A percentile compares a stretch with the other conserved stretches of the same genome.
phyloP scores from a whole-genome alignment of 2,113 vertebrate genomes.

The Triplophysa siluroides region DNA sequence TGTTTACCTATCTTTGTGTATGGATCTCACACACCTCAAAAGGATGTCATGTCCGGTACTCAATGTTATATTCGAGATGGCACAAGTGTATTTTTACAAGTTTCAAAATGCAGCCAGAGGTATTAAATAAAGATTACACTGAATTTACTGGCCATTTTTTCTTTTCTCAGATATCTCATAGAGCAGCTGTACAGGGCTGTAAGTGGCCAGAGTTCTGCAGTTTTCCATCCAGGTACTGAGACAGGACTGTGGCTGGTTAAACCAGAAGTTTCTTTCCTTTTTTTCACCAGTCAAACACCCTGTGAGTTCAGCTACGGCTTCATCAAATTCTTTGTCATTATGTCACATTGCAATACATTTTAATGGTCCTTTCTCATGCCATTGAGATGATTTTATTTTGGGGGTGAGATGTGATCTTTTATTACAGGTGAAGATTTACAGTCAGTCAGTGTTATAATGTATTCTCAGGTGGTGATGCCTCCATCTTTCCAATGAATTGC shows the following conservation, averaged over 20 bases:
- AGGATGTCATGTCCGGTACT: conserved; percentile 17
- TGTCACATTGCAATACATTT: too few species aligned
- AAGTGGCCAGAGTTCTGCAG: conserved; percentile 62
- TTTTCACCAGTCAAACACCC: conserved; percentile 94
- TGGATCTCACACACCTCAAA: not conserved
- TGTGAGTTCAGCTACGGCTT: conserved; percentile 76
- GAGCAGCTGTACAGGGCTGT: conserved; percentile 79
- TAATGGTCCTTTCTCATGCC: too few species aligned
- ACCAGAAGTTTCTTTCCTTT: conserved; percentile 78
- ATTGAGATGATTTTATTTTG: too few species aligned
- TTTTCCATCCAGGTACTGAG: conserved; percentile 76
- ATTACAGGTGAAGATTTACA: too few species aligned
- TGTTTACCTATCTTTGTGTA: not conserved
- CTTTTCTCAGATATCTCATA: conserved; percentile 82
- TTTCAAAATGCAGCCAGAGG: too few species aligned
- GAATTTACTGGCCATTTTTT: not conserved
- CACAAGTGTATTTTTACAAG: not conserved
- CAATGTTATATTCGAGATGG: not conserved
- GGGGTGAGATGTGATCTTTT: too few species aligned
- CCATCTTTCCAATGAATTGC: conserved; percentile 84
- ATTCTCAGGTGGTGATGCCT: conserved; percentile 88
- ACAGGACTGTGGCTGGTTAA: conserved; percentile 82
- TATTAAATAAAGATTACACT: not conserved
- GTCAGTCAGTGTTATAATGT: conserved; percentile 19
- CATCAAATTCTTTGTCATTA: not conserved